These are phyloP conservation scores for Himalopsyche kuldschensis DNA, from an alignment of 2,888 invertebrate genomes.

Conservation along the genomic window DNA sequence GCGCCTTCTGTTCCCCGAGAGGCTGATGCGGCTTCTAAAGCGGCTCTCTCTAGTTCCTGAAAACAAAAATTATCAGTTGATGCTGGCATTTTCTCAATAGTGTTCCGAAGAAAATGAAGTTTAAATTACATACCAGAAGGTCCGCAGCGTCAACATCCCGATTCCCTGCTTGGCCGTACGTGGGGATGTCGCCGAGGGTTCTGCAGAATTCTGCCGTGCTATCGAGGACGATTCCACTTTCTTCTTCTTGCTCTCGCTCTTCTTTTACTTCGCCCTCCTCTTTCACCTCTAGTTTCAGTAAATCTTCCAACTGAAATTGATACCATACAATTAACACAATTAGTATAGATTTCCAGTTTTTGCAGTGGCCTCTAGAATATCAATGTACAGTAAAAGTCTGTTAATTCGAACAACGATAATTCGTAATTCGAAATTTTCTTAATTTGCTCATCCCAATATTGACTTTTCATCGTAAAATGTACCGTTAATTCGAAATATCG, in stretches of 20 bases:
- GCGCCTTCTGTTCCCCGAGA: conserved; percentile 63
- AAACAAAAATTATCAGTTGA: not conserved
- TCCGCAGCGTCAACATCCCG: conserved; percentile 76
- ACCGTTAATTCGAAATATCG: too few species aligned
- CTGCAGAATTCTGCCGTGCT: conserved; percentile 97
- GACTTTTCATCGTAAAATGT: too few species aligned
- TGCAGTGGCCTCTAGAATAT: too few species aligned
- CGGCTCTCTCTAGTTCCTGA: conserved; percentile 48
- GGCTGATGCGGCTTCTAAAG: conserved; percentile 45
- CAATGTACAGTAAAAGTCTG: too few species aligned
- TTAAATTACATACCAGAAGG: conserved; percentile 51
- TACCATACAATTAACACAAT: too few species aligned
- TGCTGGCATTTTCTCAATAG: not conserved
- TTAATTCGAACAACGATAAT: too few species aligned
- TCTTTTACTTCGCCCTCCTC: conserved; percentile 62
- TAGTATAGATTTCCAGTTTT: too few species aligned
- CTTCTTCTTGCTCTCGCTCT: conserved; percentile 49
- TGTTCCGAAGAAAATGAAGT: not conserved
- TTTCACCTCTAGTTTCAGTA: conserved; percentile 53
- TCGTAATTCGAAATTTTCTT: too few species aligned
- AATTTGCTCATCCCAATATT: too few species aligned
- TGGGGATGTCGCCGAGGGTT: conserved; percentile 92
- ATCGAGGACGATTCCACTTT: conserved; percentile 77
- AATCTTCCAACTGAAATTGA: conserved; percentile 21
- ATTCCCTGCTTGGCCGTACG: conserved; percentile 89